phyloP scores from a whole-genome alignment of 2,113 vertebrate species.

The Pelmatolapia mariae region DNA sequence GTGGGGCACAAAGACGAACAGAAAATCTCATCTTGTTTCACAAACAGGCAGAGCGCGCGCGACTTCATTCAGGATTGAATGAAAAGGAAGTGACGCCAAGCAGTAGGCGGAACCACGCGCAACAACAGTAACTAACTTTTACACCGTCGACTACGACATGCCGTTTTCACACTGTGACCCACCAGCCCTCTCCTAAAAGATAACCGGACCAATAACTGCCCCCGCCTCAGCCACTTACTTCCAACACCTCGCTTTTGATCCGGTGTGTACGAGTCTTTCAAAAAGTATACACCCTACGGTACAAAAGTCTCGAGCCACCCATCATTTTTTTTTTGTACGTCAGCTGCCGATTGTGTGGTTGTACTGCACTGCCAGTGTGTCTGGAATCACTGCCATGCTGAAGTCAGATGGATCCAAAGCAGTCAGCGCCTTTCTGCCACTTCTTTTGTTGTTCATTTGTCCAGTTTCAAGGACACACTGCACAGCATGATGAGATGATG shows the following conservation, averaged over 20 bases:
- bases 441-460: not conserved
- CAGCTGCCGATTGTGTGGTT: not conserved
- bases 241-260: accelerated
- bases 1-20: accelerated
- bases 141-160: accelerated
- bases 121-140: not conserved
- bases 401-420: not conserved
- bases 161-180: not conserved
- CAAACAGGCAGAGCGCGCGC: not conserved
- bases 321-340: accelerated
- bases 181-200: not conserved
- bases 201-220: not conserved
- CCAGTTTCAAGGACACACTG: not conserved
- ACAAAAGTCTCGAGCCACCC: not conserved
- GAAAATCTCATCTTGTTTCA: not conserved
- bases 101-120: accelerated
- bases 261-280: accelerated
- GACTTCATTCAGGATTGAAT: not conserved
- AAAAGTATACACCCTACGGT: not conserved
- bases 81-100: not conserved
- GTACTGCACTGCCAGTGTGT: not conserved
- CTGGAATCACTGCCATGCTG: not conserved
- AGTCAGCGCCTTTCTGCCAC: not conserved
- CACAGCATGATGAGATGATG: not conserved
- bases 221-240: not conserved